Evolutionary conservation across 2,113 vertebrate species (phyloP).

Genomic region (Sclerurus mexicanus): DNA sequence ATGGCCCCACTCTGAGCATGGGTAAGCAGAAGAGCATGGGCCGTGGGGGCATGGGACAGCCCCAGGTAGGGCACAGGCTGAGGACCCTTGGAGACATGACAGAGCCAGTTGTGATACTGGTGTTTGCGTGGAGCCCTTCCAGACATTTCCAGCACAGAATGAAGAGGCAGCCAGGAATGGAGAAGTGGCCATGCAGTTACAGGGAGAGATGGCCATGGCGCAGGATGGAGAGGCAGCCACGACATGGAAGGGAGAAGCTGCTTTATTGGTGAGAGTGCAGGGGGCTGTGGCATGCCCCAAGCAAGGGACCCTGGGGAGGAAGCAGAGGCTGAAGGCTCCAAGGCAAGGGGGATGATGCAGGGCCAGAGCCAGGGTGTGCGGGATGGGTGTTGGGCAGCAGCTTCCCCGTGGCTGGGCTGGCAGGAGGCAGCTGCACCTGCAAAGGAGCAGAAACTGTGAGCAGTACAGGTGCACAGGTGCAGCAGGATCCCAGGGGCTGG

Average conservation of each 20-base stretch:
- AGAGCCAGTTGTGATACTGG: accelerated
- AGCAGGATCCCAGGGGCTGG: accelerated
- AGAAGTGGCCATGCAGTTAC: not conserved
- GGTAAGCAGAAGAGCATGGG: not conserved
- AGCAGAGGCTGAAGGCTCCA: conserved; percentile 17
- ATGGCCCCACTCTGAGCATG: not conserved
- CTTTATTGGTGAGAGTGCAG: conserved; percentile 43
- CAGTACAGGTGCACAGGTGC: accelerated
- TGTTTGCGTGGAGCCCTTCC: not conserved
- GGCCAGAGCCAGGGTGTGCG: not conserved
- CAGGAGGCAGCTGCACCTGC: not conserved
- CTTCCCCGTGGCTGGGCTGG: not conserved
- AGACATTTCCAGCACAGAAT: not conserved
- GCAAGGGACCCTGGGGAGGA: not conserved
- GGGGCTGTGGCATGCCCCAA: not conserved
- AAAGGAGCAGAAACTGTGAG: not conserved
- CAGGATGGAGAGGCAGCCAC: not conserved
- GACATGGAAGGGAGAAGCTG: not conserved
- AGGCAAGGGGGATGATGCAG: not conserved
- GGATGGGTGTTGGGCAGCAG: not conserved
- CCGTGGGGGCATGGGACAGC: not conserved
- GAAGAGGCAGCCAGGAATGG: not conserved
- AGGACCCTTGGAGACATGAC: not conserved
- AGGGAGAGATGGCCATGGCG: not conserved
- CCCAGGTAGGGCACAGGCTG: not conserved